phyloP scores from a whole-genome alignment of 2,797 vertebrate species.

The Paratrypauchen microcephalus region DNA sequence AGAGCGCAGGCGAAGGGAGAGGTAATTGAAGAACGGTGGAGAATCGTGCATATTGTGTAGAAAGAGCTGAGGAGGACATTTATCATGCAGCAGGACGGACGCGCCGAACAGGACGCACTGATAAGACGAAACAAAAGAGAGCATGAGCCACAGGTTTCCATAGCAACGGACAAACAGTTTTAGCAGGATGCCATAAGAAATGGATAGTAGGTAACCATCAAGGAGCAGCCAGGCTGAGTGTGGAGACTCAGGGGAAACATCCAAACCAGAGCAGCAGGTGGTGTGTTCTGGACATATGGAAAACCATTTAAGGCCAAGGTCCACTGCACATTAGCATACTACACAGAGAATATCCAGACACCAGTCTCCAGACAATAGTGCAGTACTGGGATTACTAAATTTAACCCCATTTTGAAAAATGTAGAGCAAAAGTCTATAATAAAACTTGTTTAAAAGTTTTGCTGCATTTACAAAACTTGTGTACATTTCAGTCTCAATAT shows the following conservation, averaged over 20 bases:
- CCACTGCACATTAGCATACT: neutral
- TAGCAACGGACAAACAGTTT: constrained; percentile 26
- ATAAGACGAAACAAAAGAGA: constrained; percentile 35
- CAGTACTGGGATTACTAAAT: neutral
- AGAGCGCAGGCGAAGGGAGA: constrained; percentile 15
- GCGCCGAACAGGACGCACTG: constrained; percentile 12
- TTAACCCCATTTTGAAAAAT: no score
- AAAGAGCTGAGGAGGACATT: constrained; percentile 32
- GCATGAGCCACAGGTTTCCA: constrained; percentile 19
- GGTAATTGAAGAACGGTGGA: constrained; percentile 33
- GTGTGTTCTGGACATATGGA: constrained; percentile 42
- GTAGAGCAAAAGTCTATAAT: no score
- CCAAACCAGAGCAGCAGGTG: constrained; percentile 25
- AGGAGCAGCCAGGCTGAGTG: constrained; percentile 6
- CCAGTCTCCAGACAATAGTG: neutral
- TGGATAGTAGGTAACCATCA: constrained; percentile 20
- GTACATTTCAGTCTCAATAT: neutral
- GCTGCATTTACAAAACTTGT: no score
- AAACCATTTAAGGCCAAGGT: constrained; percentile 31
- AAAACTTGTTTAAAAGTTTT: no score
- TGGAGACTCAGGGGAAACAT: constrained; percentile 17
- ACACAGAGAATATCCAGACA: neutral
- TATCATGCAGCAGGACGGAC: constrained; percentile 24
- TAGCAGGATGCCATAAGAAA: constrained; percentile 11
- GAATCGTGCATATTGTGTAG: constrained; percentile 27